Percentiles rank a stretch among this genome's conserved stretches.
Conservation (phyloP, 2,113 vertebrate species). For the Saccopteryx leptura region DNA sequence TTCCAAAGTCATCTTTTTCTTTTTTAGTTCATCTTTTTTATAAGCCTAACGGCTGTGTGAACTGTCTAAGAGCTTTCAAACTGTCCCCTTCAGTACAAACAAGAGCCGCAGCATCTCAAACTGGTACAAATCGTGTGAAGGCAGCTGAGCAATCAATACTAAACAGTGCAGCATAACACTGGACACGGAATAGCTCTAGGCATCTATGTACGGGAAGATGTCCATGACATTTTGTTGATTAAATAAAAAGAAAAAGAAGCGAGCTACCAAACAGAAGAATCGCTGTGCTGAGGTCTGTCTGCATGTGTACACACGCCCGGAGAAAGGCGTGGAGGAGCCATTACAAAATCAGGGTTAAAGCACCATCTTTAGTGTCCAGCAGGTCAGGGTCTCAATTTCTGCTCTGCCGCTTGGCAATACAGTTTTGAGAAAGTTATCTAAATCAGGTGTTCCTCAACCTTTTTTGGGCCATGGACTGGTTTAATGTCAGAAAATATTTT, state of each 20-base stretch:
- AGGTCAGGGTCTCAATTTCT: background rate
- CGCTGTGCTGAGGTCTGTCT: background rate
- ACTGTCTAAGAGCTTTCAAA: slow-evolving; percentile 37
- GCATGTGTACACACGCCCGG: background rate
- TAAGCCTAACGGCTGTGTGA: slow-evolving; percentile 9
- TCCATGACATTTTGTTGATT: background rate
- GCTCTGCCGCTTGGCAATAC: background rate
- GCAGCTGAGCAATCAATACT: background rate
- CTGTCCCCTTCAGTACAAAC: background rate
- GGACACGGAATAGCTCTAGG: background rate
- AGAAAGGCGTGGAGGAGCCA: background rate
- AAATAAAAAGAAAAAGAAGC: background rate
- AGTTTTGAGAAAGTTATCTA: background rate
- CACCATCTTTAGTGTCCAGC: background rate
- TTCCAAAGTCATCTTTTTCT: background rate
- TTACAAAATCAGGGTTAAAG: background rate
- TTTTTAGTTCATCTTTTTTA: background rate
- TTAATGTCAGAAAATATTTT: no score
- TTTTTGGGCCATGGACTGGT: no score
- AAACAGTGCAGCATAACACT: background rate
- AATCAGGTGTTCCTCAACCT: background rate
- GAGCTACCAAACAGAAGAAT: slow-evolving; percentile 13
- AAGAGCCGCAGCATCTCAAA: background rate
- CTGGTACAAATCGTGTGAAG: background rate
- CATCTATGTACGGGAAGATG: background rate